Conservation (phyloP, 2,888 invertebrate species). For the Pseudolycoriella hygida region DNA sequence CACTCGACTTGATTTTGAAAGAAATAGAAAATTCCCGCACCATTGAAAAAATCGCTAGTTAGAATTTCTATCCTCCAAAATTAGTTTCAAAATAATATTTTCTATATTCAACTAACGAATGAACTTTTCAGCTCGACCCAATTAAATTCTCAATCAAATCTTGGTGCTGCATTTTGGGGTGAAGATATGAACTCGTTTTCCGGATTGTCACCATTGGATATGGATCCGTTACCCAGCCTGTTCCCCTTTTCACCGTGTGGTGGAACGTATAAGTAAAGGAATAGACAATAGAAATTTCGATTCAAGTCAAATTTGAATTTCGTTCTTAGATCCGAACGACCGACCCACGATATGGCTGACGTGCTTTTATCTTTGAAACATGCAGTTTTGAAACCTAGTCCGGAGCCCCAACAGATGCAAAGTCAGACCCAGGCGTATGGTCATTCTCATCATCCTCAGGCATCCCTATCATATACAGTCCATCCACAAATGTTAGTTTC, state of each 20-base stretch:
- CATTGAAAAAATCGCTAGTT: no score
- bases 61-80: no score
- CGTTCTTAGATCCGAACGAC: constrained; percentile 33
- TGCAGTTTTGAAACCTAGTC: constrained; percentile 61
- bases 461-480: constrained; percentile 33
- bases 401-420: constrained; percentile 35
- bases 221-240: constrained; percentile 72
- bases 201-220: constrained; percentile 55
- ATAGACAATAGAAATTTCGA: not conserved
- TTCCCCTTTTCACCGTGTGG: constrained; percentile 76
- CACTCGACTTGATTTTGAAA: no score
- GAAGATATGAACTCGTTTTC: constrained; percentile 79
- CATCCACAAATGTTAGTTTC: constrained; percentile 48
- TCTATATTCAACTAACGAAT: no score
- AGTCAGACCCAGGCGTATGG: constrained; percentile 23
- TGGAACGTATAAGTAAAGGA: constrained; percentile 48
- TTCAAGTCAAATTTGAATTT: constrained; percentile 15
- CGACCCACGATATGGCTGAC: constrained; percentile 66
- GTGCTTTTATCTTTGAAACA: constrained; percentile 75
- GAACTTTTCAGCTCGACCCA: constrained; percentile 1
- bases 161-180: constrained; percentile 35
- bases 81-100: no score
- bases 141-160: constrained; percentile 6
- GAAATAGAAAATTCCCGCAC: no score
- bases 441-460: constrained; percentile 28